Conservation (phyloP, 2,797 vertebrate species). For the Mycteria americana region DNA sequence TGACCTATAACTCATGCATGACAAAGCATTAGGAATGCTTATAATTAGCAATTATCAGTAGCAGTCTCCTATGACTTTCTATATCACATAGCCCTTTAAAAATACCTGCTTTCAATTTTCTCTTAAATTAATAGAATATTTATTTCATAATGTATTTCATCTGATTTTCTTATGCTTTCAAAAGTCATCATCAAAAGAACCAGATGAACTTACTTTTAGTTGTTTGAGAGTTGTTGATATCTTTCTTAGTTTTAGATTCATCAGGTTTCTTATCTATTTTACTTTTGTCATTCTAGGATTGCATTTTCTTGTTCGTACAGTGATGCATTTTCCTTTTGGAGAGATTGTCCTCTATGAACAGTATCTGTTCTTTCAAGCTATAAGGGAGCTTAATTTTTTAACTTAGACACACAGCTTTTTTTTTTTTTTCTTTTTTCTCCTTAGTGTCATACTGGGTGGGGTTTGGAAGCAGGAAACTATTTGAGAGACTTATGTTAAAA, state of each 20-base stretch:
- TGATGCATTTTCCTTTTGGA: neutral
- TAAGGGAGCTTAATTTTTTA: neutral
- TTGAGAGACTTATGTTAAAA: neutral
- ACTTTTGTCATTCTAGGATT: neutral
- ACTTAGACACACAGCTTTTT: neutral
- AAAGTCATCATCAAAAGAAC: neutral
- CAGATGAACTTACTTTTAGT: neutral
- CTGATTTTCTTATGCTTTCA: constrained; percentile 6
- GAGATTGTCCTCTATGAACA: neutral
- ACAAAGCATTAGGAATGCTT: neutral
- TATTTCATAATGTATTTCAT: neutral
- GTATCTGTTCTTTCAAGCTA: neutral
- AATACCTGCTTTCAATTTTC: constrained; percentile 53
- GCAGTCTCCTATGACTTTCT: constrained; percentile 39
- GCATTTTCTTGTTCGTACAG: neutral
- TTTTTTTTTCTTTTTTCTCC: no score
- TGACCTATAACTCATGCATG: constrained; percentile 22
- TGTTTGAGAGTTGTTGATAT: neutral
- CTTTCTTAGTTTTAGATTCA: neutral
- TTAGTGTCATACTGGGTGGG: neutral
- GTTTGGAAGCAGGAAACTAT: neutral
- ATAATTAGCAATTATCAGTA: constrained; percentile 24
- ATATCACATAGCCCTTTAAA: constrained; percentile 1
- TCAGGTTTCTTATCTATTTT: neutral
- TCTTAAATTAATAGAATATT: constrained; percentile 54